Base-by-base conservation (phyloP, 37 sponge, comb jelly and placozoan genomes). In the Aphrocallistes beatrix region DNA sequence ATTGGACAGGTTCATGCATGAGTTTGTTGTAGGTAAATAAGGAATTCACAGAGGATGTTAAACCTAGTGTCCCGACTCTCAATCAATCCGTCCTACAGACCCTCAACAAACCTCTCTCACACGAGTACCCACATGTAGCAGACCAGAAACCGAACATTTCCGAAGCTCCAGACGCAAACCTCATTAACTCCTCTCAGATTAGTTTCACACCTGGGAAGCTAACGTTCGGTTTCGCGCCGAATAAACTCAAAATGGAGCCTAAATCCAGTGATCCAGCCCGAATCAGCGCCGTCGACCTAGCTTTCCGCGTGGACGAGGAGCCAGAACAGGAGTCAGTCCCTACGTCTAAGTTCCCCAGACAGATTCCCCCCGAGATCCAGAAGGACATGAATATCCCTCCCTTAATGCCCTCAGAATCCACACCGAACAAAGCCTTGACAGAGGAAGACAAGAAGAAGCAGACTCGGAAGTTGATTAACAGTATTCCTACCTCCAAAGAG, bases 401-500 rank as follows among this genome's bases (percentile, higher is more conserved):
- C n/a, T 6, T 28, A 25, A 8, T 60, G 32, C 34, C 75, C 75
- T 60, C 75, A 25, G 75, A 60, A 8, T 6, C 32, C n/a, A 6
- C 3, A 6, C 10, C 34, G 6, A 30, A 30, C n/a, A 60, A 30
- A 60, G 3, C n/a, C n/a, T 30, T 93, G 23, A 83, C 87, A 32
- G 39, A 86, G 0, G 99, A 98, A 49, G 93, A 98, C 36, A 90
- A 89, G 86, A 95, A 95, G 85, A 93, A 91, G 82, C 81, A 92
- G 81, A 88, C 93, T 37, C 94, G 95, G 60, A 88, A 82, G 1
- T 89, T 98, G 37, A 94, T 98, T 38, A 91, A 91, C 40, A 90
- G 88, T 38, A 95, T 98, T 25, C 99, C 99, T n/a, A 92, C 99
- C 13, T 40, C 42, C 0, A 93, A 90, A 86, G 99, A 95, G 36